These are phyloP conservation scores for Pelobates cultripes DNA, from an alignment of 2,797 vertebrate species.

Conservation along the genomic window DNA sequence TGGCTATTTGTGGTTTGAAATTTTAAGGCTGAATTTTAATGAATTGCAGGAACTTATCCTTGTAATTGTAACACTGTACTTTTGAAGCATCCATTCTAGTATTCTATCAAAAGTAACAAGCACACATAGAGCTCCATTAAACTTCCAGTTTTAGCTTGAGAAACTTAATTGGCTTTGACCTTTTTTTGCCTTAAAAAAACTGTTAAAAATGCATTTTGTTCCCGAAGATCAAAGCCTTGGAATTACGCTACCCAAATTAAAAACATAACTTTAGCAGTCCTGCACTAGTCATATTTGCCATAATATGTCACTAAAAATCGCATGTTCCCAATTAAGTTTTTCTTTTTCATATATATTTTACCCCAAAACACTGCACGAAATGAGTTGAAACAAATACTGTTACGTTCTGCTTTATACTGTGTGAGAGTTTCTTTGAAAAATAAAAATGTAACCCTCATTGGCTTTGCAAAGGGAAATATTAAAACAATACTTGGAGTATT, in stretches of 20 bases:
- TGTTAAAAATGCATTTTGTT: constrained; percentile 9
- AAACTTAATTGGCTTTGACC: constrained; percentile 40
- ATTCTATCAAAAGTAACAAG: neutral
- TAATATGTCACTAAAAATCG: neutral
- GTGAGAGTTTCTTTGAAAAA: no score
- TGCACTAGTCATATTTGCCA: neutral
- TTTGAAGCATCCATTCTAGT: no score
- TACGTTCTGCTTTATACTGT: no score
- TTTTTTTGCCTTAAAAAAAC: constrained; percentile 20
- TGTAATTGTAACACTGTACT: no score
- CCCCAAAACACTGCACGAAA: no score
- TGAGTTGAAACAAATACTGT: no score
- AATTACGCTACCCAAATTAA: neutral
- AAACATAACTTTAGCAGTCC: constrained; percentile 1
- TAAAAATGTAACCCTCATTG: no score
- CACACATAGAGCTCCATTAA: no score
- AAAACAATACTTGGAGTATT: neutral
- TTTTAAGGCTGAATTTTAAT: no score
- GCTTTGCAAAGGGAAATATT: no score
- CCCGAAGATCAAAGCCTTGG: neutral
- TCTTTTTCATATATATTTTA: neutral
- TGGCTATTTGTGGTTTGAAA: no score
- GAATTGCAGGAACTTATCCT: no score
- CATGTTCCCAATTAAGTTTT: constrained; percentile 22
- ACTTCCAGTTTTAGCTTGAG: constrained; percentile 49